Evolutionary conservation across 2,113 vertebrate species (phyloP).

Genomic region (Vidua macroura): DNA sequence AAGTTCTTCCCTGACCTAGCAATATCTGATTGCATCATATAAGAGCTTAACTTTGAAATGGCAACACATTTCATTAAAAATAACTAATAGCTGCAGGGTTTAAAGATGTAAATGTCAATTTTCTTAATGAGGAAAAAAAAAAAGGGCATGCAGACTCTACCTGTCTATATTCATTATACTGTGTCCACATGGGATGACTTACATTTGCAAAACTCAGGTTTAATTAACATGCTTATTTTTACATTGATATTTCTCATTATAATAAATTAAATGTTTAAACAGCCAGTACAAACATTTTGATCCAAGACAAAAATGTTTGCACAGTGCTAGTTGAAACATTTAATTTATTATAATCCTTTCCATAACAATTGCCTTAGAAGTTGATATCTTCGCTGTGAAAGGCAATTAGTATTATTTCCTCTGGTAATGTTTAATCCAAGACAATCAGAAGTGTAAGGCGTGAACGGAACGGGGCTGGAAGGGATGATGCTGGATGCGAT

Average conservation of each 20-base stretch:
- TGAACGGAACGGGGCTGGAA: slow-evolving; percentile 57
- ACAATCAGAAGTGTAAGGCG: slow-evolving; percentile 61
- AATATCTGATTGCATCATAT: slow-evolving; percentile 60
- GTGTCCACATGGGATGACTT: slow-evolving; percentile 69
- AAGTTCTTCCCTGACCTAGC: slow-evolving; percentile 69
- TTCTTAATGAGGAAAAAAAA: slow-evolving; percentile 65
- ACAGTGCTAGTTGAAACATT: slow-evolving; percentile 77
- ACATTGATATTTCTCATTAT: slow-evolving; percentile 75
- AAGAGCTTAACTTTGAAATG: slow-evolving; percentile 70
- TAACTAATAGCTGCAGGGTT: slow-evolving; percentile 73
- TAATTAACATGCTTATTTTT: slow-evolving; percentile 80
- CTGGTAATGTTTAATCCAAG: slow-evolving; percentile 70
- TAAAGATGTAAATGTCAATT: slow-evolving; percentile 70
- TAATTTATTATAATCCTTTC: slow-evolving; percentile 83
- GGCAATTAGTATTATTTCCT: slow-evolving; percentile 69
- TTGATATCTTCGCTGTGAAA: slow-evolving; percentile 59
- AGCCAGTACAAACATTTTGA: slow-evolving; percentile 81
- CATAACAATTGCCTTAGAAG: slow-evolving; percentile 74
- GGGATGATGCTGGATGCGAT: slow-evolving; percentile 30
- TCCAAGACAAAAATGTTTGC: slow-evolving; percentile 79
- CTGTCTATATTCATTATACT: slow-evolving; percentile 71
- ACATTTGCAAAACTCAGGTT: slow-evolving; percentile 67
- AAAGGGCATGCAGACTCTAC: slow-evolving; percentile 47
- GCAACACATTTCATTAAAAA: slow-evolving; percentile 76
- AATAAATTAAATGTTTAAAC: slow-evolving; percentile 83